Evolutionary conservation across 2,888 invertebrate species (phyloP).

Genomic region (Acanthococcus lagerstroemiae): DNA sequence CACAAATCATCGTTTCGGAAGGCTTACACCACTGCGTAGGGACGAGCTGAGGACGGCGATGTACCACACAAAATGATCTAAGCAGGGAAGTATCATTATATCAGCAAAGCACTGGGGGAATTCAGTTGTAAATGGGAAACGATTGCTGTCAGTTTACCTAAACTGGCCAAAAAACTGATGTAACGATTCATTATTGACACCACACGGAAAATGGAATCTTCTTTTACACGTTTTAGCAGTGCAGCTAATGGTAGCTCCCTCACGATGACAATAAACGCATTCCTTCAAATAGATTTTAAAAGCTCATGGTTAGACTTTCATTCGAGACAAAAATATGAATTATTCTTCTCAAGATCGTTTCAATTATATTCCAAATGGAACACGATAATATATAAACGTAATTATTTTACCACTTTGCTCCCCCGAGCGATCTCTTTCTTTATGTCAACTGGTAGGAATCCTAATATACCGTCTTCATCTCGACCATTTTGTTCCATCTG

Average conservation of each 20-base stretch:
- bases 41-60: slow-evolving; percentile 50
- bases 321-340: no score
- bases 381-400: background rate
- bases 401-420: slow-evolving; percentile 50
- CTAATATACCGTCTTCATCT: slow-evolving; percentile 60
- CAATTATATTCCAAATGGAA: background rate
- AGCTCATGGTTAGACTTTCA: no score
- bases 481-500: slow-evolving; percentile 57
- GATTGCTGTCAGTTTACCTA: slow-evolving; percentile 39
- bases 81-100: slow-evolving; percentile 15
- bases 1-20: slow-evolving; percentile 45
- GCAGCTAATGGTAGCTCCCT: slow-evolving; percentile 65
- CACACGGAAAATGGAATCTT: slow-evolving; percentile 68
- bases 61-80: slow-evolving; percentile 55
- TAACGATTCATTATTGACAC: slow-evolving; percentile 51
- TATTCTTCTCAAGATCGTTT: no score
- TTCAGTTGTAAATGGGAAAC: background rate
- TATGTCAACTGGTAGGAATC: slow-evolving; percentile 62
- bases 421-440: slow-evolving; percentile 54
- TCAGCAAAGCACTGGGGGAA: background rate
- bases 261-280: slow-evolving; percentile 57
- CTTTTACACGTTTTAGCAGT: slow-evolving; percentile 52
- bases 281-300: slow-evolving; percentile 44
- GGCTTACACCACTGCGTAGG: slow-evolving; percentile 39
- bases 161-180: slow-evolving; percentile 56